phyloP scores from a whole-genome alignment of 2,888 invertebrate genomes.

The Drosophila anomelani region DNA sequence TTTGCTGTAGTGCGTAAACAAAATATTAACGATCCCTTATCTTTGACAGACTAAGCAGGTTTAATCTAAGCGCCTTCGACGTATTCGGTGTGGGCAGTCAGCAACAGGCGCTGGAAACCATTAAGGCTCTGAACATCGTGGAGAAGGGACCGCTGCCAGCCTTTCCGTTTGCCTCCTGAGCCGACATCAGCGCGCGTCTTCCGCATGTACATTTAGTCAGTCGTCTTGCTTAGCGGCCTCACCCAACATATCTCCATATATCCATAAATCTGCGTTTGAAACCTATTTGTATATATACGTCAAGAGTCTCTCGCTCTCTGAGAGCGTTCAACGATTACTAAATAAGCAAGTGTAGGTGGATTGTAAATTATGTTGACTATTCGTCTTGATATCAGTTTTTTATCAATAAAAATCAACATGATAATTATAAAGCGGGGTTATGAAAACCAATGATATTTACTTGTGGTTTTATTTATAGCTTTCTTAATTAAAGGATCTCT shows the following conservation, averaged over 20 bases:
- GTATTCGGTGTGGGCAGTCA: conserved; percentile 87
- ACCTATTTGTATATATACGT: conserved; percentile 32
- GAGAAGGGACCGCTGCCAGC: conserved; percentile 62
- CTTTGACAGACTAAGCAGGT: conserved; percentile 86
- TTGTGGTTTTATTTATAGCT: not conserved
- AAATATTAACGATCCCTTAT: conserved; percentile 4
- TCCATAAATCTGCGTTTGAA: conserved; percentile 7
- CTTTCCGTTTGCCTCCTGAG: conserved; percentile 71
- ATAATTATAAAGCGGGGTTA: not conserved
- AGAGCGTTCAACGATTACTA: conserved; percentile 32
- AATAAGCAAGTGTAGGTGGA: conserved; percentile 28
- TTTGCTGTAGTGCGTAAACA: not conserved
- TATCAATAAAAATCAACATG: conserved; percentile 19
- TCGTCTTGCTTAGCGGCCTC: conserved; percentile 4
- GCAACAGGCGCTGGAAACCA: conserved; percentile 85
- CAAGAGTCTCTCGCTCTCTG: conserved; percentile 36
- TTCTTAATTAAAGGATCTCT: not conserved
- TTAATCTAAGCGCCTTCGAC: conserved; percentile 87
- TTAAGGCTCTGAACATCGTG: conserved; percentile 76
- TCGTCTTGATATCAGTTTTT: conserved; percentile 19
- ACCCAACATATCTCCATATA: conserved; percentile 27
- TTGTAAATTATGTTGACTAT: conserved; percentile 38
- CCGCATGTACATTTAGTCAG: conserved; percentile 4
- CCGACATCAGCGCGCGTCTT: not conserved
- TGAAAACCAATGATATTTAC: too few relatives aligned